Evolutionary conservation across 2,797 vertebrate species (phyloP).

Genomic region (Sebastiscus tertius): DNA sequence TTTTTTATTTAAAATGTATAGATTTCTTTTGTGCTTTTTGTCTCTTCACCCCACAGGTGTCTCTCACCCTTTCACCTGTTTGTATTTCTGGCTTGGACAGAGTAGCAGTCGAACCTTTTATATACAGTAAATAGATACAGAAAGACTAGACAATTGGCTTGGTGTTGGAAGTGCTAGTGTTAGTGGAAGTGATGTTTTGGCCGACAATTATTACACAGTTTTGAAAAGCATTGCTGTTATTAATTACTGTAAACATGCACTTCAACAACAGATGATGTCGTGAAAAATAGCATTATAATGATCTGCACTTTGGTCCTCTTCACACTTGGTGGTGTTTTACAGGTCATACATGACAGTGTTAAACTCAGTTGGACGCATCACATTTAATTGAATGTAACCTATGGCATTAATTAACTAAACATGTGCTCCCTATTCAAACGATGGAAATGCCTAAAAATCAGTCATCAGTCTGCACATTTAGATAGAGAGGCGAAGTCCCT

Average conservation of each 20-base stretch:
- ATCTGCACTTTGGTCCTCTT: not conserved
- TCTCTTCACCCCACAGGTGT: not conserved
- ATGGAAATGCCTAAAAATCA: not conserved
- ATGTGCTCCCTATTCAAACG: not conserved
- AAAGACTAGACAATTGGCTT: not conserved
- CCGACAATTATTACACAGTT: not conserved
- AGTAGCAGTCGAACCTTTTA: not conserved
- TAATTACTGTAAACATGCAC: not conserved
- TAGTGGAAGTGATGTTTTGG: not conserved
- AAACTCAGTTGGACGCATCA: not conserved
- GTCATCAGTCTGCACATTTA: constrained; percentile 2
- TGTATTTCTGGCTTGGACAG: not conserved
- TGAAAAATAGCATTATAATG: not conserved
- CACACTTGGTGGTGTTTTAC: not conserved
- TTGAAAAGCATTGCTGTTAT: not conserved
- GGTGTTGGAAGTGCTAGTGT: not conserved
- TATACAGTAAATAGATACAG: not conserved
- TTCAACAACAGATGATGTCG: not conserved
- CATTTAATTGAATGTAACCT: not conserved
- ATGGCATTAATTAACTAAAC: not conserved
- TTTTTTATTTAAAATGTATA: not conserved
- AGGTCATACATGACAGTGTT: not conserved
- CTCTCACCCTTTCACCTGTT: not conserved
- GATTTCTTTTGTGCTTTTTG: not conserved
- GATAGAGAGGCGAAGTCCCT: not conserved